phyloP scores from a whole-genome alignment of 1,140 invertebrate genomes.

The Phymorhynchus buccinoides region DNA sequence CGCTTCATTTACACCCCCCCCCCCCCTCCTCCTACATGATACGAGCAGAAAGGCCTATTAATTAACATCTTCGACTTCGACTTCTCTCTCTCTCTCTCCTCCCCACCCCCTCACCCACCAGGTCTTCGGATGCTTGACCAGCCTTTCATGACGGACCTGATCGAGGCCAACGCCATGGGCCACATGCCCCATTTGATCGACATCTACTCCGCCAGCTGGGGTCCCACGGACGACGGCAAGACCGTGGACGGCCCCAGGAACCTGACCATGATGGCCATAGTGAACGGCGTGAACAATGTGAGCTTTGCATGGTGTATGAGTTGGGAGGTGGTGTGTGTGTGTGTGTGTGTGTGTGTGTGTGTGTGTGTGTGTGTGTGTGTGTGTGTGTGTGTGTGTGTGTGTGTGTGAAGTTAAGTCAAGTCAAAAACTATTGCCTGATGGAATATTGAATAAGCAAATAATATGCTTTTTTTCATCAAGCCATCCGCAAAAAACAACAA shows the following conservation, averaged over 20 bases:
- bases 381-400: neutral
- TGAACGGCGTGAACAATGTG: constrained; percentile 90
- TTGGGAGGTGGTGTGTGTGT: no score
- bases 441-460: no score
- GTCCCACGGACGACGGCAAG: constrained; percentile 98
- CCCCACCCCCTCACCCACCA: no score
- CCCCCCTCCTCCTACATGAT: no score
- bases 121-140: constrained; percentile 99
- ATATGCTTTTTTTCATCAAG: no score
- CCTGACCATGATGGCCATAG: constrained; percentile 98
- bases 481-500: no score
- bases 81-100: no score
- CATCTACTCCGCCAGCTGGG: constrained; percentile 99
- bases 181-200: constrained; percentile 98
- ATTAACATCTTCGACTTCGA: no score
- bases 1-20: no score
- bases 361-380: neutral
- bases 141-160: constrained; percentile 99
- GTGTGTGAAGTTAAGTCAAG: no score
- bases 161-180: constrained; percentile 99
- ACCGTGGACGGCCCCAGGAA: constrained; percentile 98
- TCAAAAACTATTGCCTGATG: no score
- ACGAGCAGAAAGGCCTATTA: no score
- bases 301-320: neutral
- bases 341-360: neutral